Conservation (phyloP, 2,113 vertebrate species). For the Malurus cyaneus region DNA sequence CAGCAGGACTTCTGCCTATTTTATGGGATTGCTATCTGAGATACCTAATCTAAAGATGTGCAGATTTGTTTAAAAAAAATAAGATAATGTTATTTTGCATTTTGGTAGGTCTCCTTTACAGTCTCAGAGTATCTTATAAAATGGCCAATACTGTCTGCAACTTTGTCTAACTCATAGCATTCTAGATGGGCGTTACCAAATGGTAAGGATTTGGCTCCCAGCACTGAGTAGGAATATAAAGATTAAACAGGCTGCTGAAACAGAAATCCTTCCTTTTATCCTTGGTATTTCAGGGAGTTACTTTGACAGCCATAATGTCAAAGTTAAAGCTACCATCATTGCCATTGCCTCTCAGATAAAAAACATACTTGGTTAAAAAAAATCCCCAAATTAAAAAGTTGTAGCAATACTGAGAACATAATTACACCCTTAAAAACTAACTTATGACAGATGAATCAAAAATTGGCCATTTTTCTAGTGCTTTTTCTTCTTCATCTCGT, state of each 20-base stretch:
- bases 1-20: neutral
- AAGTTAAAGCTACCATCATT: neutral
- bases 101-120: neutral
- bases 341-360: neutral
- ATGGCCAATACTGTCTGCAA: neutral
- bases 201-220: neutral
- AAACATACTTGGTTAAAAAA: neutral
- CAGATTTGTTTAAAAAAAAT: neutral
- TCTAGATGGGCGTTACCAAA: neutral
- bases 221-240: neutral
- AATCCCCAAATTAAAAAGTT: neutral
- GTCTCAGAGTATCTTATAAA: neutral
- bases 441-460: neutral
- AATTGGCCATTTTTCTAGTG: neutral
- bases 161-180: neutral
- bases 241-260: neutral
- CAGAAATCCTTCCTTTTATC: neutral
- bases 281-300: neutral
- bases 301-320: neutral
- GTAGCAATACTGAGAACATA: neutral
- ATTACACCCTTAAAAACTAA: neutral
- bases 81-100: neutral
- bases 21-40: neutral
- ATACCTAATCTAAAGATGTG: neutral
- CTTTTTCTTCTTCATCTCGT: neutral